Percentiles rank a stretch among this genome's conserved stretches.
Evolutionary conservation across 1,140 invertebrate genomes (phyloP).

Genomic region (Holcopasites calliopsidis): DNA sequence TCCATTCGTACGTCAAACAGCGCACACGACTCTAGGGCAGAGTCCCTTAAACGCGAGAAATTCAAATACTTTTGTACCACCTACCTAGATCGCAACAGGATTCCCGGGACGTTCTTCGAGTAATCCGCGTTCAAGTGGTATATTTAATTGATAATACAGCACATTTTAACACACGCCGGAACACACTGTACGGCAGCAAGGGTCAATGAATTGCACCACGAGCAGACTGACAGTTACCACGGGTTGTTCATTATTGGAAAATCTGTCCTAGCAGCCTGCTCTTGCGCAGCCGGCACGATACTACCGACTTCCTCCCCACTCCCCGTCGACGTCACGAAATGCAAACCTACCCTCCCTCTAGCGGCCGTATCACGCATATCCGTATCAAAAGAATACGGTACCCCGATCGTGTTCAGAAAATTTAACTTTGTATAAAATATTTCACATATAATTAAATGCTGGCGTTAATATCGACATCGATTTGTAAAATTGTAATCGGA

Average conservation of each 20-base stretch:
- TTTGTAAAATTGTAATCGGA: not conserved
- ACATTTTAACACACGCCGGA: slow-evolving; percentile 54
- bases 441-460: not conserved
- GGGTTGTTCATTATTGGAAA: slow-evolving; percentile 64
- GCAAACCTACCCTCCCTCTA: slow-evolving; percentile 19
- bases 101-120: slow-evolving; percentile 36
- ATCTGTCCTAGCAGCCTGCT: slow-evolving; percentile 57
- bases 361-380: not conserved
- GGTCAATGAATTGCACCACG: slow-evolving; percentile 61
- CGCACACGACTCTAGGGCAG: not conserved
- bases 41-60: slow-evolving; percentile 11
- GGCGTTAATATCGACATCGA: not conserved
- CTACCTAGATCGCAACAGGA: slow-evolving; percentile 30
- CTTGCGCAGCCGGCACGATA: slow-evolving; percentile 67
- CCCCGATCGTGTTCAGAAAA: not conserved
- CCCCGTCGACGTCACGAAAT: slow-evolving; percentile 33
- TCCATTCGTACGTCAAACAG: slow-evolving; percentile 34
- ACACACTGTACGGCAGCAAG: slow-evolving; percentile 53
- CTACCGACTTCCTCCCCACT: slow-evolving; percentile 54
- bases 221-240: slow-evolving; percentile 66
- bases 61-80: slow-evolving; percentile 2
- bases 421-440: not conserved
- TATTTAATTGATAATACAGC: slow-evolving; percentile 21
- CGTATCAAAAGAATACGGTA: not conserved
- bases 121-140: slow-evolving; percentile 52